Conservation (phyloP, 64 coral and sea anemone species). For the Montipora efflorescens region DNA sequence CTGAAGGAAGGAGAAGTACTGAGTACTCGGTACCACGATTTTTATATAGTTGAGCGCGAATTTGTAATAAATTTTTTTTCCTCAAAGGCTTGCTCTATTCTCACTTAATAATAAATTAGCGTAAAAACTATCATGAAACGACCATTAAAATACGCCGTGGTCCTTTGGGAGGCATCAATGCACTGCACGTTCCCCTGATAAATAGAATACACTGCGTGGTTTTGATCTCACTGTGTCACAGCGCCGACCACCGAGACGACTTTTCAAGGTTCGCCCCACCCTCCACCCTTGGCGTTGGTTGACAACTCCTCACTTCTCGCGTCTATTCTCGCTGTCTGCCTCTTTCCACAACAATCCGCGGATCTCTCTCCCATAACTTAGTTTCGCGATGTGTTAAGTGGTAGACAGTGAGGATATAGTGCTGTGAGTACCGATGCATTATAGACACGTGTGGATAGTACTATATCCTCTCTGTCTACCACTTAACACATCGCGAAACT, state of each 20-base stretch:
- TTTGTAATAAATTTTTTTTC: no score
- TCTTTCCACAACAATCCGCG: background rate
- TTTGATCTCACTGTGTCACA: no score
- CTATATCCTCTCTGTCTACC: no score
- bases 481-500: no score
- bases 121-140: background rate
- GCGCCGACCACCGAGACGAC: background rate
- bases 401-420: background rate
- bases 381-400: background rate
- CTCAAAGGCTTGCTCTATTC: background rate
- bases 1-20: no score
- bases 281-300: background rate
- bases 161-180: background rate
- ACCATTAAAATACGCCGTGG: background rate
- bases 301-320: no score
- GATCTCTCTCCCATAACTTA: background rate
- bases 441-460: no score
- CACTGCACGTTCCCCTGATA: background rate
- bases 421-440: no score
- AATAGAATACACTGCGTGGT: background rate
- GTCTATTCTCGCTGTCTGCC: no score
- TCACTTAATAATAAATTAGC: background rate
- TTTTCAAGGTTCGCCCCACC: background rate
- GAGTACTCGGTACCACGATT: no score
- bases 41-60: no score